A percentile compares a stretch with the other conserved stretches of the same genome.
Conservation (phyloP, 2,888 invertebrate species). For the Lochmaea crataegi region DNA sequence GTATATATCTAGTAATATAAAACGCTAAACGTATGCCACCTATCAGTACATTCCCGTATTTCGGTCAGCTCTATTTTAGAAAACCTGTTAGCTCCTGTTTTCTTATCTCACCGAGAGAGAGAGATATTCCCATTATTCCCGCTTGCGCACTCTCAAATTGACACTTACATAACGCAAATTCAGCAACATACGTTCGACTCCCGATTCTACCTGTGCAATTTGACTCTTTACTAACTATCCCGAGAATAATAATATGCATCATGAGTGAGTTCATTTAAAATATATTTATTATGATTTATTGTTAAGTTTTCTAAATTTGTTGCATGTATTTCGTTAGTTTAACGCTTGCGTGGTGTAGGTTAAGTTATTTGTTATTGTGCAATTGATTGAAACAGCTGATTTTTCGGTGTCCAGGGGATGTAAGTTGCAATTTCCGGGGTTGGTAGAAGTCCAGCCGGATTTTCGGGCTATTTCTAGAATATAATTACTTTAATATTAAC, state of each 20-base stretch:
- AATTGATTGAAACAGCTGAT: constrained; percentile 16
- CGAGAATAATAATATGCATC: constrained; percentile 1
- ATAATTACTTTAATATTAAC: not conserved
- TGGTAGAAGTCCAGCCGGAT: not conserved
- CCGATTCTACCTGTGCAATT: constrained; percentile 8
- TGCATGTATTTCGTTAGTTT: constrained; percentile 6
- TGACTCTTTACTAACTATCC: not conserved
- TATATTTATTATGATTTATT: constrained; percentile 9
- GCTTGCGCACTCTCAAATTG: constrained; percentile 5
- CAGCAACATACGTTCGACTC: not conserved
- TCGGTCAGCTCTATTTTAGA: constrained; percentile 6
- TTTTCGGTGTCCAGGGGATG: constrained; percentile 11
- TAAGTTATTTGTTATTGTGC: not conserved
- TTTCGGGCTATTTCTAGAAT: not conserved
- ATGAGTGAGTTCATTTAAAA: constrained; percentile 6
- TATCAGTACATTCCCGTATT: constrained; percentile 2
- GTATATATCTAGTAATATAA: too few relatives aligned
- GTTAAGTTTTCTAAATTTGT: not conserved
- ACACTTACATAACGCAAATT: constrained; percentile 13
- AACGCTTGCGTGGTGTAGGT: not conserved
- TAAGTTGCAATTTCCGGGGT: constrained; percentile 3
- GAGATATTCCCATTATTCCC: constrained; percentile 3
- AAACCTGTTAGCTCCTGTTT: constrained; percentile 3
- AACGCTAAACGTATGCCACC: constrained; percentile 11
- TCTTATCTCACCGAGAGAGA: not conserved